Percentiles rank a stretch among this genome's conserved stretches.
These are phyloP conservation scores for Melozone crissalis DNA, from an alignment of 2,113 vertebrate species.

Conservation along the genomic window DNA sequence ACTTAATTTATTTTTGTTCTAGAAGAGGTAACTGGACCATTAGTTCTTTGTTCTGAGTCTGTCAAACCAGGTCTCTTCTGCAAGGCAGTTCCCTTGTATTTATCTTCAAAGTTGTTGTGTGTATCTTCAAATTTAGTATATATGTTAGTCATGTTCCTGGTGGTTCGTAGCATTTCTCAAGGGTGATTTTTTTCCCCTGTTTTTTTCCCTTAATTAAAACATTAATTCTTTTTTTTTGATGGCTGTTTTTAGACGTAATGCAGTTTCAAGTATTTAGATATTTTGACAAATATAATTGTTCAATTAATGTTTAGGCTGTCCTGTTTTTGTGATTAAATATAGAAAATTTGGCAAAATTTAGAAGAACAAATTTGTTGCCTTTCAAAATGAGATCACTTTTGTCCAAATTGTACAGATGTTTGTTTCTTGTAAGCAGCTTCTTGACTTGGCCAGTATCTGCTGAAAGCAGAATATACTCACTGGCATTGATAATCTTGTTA, in stretches of 20 bases:
- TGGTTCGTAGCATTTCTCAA: not conserved
- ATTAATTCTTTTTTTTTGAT: not conserved
- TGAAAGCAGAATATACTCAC: not conserved
- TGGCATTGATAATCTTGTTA: not conserved
- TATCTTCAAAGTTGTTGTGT: not conserved
- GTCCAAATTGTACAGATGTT: not conserved
- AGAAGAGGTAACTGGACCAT: not conserved
- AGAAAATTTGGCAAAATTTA: not conserved
- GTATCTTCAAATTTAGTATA: not conserved
- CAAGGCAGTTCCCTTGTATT: not conserved
- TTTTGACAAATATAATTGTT: not conserved
- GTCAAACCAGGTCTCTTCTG: not conserved
- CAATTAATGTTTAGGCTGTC: not conserved
- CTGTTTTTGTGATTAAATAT: not conserved
- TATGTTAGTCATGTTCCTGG: not conserved
- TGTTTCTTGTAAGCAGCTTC: not conserved
- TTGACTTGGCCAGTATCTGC: not conserved
- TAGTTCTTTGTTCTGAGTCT: not conserved
- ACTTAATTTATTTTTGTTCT: not conserved
- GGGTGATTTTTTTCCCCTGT: not conserved
- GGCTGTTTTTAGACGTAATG: not conserved
- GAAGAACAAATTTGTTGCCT: not conserved
- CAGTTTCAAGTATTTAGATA: not conserved
- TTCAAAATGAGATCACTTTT: not conserved
- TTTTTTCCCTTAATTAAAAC: rapidly evolving